phyloP scores from a whole-genome alignment of 1,140 invertebrate genomes.

The Apocrypta bakeri region DNA sequence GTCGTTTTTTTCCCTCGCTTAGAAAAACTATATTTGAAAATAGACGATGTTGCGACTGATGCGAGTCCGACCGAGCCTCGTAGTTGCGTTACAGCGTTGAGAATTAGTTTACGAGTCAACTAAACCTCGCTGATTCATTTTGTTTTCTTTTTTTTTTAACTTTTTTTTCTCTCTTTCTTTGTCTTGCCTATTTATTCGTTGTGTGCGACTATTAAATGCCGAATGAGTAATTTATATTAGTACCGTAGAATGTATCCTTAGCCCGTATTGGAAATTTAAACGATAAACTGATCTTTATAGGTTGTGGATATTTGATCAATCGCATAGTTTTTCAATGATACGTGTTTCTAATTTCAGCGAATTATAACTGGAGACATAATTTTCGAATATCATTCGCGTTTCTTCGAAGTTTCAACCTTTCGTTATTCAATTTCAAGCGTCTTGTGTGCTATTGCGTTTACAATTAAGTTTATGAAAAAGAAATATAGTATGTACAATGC shows the following conservation, averaged over 20 bases:
- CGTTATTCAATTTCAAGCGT: neutral
- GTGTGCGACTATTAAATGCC: no score
- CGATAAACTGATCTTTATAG: neutral
- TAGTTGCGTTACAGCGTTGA: neutral
- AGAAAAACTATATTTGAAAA: neutral
- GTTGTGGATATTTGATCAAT: neutral
- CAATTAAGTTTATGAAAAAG: constrained; percentile 4
- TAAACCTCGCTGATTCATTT: neutral
- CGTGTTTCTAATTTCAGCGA: neutral
- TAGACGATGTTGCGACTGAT: neutral
- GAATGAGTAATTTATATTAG: no score
- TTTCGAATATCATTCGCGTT: neutral
- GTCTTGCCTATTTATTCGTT: no score
- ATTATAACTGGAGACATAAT: neutral
- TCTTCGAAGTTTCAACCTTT: neutral
- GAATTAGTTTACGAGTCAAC: neutral
- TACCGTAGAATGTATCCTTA: no score
- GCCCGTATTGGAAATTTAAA: neutral
- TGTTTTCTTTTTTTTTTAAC: neutral
- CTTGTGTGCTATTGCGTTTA: neutral
- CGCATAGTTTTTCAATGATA: no score
- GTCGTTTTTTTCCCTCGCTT: neutral
- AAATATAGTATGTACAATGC: no score
- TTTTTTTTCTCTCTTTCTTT: neutral
- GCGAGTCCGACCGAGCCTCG: neutral